Evolutionary conservation across 2,113 vertebrate species (phyloP).

Genomic region (Microcebus ravelobensis): DNA sequence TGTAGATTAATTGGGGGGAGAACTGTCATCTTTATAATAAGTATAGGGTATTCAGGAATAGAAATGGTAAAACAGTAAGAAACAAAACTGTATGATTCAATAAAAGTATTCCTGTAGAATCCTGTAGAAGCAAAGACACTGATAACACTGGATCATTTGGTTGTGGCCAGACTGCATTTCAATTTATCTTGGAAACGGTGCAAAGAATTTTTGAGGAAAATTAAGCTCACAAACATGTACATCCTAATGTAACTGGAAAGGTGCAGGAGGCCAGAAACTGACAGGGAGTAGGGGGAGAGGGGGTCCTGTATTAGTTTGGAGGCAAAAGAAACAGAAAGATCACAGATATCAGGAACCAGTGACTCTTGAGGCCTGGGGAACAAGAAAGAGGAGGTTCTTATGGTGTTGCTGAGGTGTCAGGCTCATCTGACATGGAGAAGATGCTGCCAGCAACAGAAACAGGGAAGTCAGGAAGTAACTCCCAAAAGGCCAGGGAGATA

Average conservation of each 20-base stretch:
- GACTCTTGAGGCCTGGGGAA: background rate
- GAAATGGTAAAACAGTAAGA: background rate
- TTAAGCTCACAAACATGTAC: background rate
- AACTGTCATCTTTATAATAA: background rate
- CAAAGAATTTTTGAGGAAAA: background rate
- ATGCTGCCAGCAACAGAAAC: background rate
- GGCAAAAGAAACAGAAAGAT: background rate
- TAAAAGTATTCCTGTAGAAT: background rate
- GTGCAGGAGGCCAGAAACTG: background rate
- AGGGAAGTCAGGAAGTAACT: background rate
- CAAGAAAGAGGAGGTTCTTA: background rate
- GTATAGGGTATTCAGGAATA: background rate
- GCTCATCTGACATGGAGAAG: background rate
- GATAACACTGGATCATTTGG: too few relatives aligned
- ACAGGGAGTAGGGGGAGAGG: too few relatives aligned
- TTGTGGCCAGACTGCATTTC: background rate
- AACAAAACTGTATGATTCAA: background rate
- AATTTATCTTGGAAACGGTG: background rate
- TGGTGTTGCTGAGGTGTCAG: background rate
- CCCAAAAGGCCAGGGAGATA: background rate
- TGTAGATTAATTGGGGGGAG: background rate
- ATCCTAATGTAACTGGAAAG: background rate
- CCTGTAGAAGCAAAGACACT: background rate
- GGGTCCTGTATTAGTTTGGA: background rate
- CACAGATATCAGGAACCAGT: background rate